These are phyloP conservation scores for Orchesella flavescens DNA, from an alignment of 2,888 invertebrate species.

Conservation along the genomic window DNA sequence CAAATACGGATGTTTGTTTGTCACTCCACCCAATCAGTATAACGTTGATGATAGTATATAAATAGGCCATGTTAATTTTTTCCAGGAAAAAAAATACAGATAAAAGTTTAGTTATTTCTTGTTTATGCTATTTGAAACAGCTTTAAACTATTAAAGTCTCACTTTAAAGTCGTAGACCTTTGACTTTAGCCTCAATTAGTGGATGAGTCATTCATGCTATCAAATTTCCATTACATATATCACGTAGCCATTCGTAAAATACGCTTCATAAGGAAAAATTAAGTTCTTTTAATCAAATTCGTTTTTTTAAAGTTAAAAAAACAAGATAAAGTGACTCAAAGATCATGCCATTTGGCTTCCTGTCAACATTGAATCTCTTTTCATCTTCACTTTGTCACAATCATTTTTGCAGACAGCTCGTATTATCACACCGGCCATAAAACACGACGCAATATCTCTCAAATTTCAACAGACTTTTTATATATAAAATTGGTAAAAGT, in stretches of 20 bases:
- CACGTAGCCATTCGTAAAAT: too few relatives aligned
- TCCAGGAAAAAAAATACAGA: conserved; percentile 4
- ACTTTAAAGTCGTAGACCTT: conserved; percentile 44
- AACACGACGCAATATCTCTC: not conserved
- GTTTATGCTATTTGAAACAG: conserved; percentile 23
- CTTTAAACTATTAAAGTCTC: conserved; percentile 23
- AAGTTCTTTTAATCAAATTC: not conserved
- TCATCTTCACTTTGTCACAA: not conserved
- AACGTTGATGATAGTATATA: too few relatives aligned
- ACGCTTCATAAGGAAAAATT: too few relatives aligned
- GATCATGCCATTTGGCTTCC: conserved; percentile 56
- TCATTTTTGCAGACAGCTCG: not conserved
- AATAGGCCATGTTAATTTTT: conserved; percentile 16
- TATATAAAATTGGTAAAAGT: not conserved
- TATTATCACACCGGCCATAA: not conserved
- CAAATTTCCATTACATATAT: too few relatives aligned
- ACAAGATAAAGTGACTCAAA: conserved; percentile 52
- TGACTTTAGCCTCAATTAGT: conserved; percentile 30
- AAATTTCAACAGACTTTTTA: not conserved
- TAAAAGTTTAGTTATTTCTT: conserved; percentile 34
- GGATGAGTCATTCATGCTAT: not conserved
- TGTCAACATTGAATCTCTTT: conserved; percentile 38
- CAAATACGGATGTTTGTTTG: too few relatives aligned
- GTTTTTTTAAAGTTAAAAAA: conserved; percentile 32
- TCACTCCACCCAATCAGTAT: too few relatives aligned